Conservation (phyloP, 2,797 vertebrate species). For the Paramormyrops hopkinsi region DNA sequence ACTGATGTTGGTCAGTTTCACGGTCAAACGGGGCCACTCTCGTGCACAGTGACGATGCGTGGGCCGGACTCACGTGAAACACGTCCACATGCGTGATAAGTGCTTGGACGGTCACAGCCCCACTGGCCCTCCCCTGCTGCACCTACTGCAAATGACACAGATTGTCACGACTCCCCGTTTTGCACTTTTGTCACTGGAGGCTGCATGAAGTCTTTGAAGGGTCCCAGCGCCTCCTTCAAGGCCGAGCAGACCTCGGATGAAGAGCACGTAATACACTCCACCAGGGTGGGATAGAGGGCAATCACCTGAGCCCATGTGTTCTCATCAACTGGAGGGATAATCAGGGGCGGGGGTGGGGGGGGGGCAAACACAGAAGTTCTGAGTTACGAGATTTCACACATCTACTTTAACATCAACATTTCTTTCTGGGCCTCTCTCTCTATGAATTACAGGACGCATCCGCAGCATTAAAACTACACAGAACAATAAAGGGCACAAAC, state of each 20-base stretch:
- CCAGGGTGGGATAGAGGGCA: slow-evolving; percentile 90
- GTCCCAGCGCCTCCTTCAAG: slow-evolving; percentile 91
- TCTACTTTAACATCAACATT: not conserved
- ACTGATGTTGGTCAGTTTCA: slow-evolving; percentile 34
- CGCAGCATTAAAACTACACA: not conserved
- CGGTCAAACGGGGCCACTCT: not conserved
- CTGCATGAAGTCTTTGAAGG: slow-evolving; percentile 99
- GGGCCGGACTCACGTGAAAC: slow-evolving; percentile 26
- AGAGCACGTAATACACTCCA: slow-evolving; percentile 95
- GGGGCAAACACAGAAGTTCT: not conserved
- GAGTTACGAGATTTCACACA: not conserved
- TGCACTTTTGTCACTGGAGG: slow-evolving; percentile 90
- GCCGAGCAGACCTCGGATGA: slow-evolving; percentile 93
- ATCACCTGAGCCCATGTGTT: slow-evolving; percentile 97
- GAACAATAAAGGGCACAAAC: not conserved
- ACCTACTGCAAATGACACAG: slow-evolving; percentile 17
- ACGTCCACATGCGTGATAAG: slow-evolving; percentile 31
- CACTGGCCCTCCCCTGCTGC: not conserved
- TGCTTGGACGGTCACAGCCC: not conserved
- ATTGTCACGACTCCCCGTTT: slow-evolving; percentile 92
- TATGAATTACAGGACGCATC: not conserved
- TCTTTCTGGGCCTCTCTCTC: not conserved
- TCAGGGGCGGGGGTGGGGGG: not conserved
- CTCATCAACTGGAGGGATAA: slow-evolving; percentile 74
- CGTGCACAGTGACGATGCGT: slow-evolving; percentile 30